A percentile compares a stretch with the other conserved stretches of the same genome.
Conservation (phyloP, 2,113 vertebrate species). For the Podiceps cristatus region DNA sequence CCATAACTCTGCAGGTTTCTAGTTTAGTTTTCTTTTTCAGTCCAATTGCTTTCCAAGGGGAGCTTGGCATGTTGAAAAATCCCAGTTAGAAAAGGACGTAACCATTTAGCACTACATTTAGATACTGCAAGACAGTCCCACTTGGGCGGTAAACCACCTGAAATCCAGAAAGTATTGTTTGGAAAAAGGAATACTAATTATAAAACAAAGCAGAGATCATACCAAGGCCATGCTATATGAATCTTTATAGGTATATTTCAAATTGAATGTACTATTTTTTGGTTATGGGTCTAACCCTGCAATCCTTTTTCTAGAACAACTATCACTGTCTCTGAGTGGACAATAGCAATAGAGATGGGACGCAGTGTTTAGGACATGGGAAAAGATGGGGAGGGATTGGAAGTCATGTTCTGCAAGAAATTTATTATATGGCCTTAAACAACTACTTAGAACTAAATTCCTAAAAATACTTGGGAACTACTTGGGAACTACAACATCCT, state of each 20-base stretch:
- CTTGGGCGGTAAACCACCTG: neutral
- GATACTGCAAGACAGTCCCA: neutral
- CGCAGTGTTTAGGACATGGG: neutral
- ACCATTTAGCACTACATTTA: neutral
- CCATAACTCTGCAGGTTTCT: neutral
- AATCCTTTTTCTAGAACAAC: neutral
- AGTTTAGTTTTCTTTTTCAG: neutral
- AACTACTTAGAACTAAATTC: neutral
- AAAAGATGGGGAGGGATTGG: neutral
- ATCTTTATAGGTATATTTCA: neutral
- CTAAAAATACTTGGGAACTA: neutral
- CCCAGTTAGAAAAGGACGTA: neutral
- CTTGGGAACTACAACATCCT: neutral
- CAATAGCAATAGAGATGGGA: neutral
- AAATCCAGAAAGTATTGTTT: neutral
- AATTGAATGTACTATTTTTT: neutral
- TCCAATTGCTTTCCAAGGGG: neutral
- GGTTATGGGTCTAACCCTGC: neutral
- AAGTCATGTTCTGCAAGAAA: neutral
- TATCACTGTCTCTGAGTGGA: neutral
- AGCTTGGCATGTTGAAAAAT: neutral
- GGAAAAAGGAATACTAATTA: neutral
- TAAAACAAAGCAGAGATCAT: neutral
- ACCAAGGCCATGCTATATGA: neutral
- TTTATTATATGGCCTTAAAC: neutral